These are phyloP conservation scores for Hydrotaea cyrtoneurina DNA, from an alignment of 2,888 invertebrate genomes.

Conservation along the genomic window DNA sequence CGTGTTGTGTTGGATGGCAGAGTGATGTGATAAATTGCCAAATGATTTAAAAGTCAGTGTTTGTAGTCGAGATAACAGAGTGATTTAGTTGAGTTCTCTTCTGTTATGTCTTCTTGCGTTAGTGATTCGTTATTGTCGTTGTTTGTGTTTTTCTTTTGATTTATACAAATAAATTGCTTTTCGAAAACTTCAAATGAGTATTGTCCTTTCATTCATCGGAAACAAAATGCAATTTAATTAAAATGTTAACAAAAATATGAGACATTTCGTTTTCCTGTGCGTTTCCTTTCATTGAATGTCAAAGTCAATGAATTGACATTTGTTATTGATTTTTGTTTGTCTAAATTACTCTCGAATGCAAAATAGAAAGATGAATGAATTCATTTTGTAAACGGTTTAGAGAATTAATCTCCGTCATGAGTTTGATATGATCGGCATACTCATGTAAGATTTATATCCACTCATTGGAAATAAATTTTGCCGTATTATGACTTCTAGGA, in stretches of 20 bases:
- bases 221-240: conserved; percentile 14
- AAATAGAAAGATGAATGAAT: too few relatives aligned
- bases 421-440: too few relatives aligned
- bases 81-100: conserved; percentile 42
- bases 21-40: conserved; percentile 66
- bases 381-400: too few relatives aligned
- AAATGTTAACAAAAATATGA: conserved; percentile 8
- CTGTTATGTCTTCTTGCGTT: conserved; percentile 8
- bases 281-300: neutral
- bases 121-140: neutral
- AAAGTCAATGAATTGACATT: neutral
- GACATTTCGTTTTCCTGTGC: neutral
- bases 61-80: conserved; percentile 50
- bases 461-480: too few relatives aligned
- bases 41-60: conserved; percentile 61
- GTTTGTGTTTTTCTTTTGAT: conserved; percentile 1
- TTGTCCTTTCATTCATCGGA: neutral
- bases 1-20: conserved; percentile 39
- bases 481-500: too few relatives aligned
- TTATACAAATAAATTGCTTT: conserved; percentile 22
- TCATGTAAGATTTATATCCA: too few relatives aligned
- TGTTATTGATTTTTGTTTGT: neutral
- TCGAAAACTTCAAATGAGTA: neutral
- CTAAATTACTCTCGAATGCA: too few relatives aligned
- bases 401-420: too few relatives aligned